Evolutionary conservation across 2,113 vertebrate species (phyloP), one percentile per base, ranked within the genome.

Genomic region (Seriola rivoliana): DNA sequence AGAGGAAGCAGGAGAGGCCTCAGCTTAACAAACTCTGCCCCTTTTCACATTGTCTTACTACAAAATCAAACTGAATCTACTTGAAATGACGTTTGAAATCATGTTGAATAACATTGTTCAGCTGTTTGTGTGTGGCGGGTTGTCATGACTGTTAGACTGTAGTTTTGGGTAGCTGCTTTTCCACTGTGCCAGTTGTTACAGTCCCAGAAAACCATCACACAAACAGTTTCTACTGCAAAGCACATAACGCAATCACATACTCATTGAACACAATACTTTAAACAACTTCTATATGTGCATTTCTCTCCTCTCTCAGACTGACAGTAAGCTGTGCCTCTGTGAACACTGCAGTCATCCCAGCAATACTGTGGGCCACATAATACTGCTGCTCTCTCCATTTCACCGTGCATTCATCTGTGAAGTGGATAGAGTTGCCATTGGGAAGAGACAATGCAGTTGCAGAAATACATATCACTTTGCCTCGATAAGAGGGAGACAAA

Each of bases 401-500:
- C 75, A 77, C 36, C 25, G 73, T 68, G 84, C 86, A 85, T 78
- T 82, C 87, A 85, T 87, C 80, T 90, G 90, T 84, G 82, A 91
- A 85, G 80, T 74, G 79, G 60, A 80, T 80, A 69, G 77, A 81
- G 76, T 84, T 75, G 73, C 84, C 91, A 84, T 88, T 71, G 80
- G 71, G 70, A 84, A 58, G 52, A 88, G 78, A 86, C 82, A 81
- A 91, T 82, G 60, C 85, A 44, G 46, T 82, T 63, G 80, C 75
- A 75, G 80, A 85, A 80, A 88, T 70, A 71, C 82, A 89, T 48
- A 85, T 84, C 64, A 36, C 84, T 77, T 44, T 68, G 76, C 63
- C 68, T 63, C 40, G 75, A 92, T 92, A 90, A 84, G 75, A 65
- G 52, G 44, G 52, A 83, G 84, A 87, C 78, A 90, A 88, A 89